Conservation (phyloP, 2,797 vertebrate genomes). For the Rhyacichthys aspro region DNA sequence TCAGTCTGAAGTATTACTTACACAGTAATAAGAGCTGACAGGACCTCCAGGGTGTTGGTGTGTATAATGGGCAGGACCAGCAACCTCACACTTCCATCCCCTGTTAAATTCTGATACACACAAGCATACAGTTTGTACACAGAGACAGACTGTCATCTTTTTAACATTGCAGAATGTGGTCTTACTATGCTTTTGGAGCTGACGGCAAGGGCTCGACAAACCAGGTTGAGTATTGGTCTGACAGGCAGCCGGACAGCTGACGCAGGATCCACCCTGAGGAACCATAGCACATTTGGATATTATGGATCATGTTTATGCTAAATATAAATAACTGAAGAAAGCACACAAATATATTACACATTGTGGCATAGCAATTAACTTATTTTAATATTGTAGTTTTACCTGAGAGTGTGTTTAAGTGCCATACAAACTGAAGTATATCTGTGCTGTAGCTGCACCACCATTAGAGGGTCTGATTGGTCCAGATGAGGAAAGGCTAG, state of each 20-base stretch:
- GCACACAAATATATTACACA: too few relatives aligned
- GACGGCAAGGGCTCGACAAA: constrained; percentile 86
- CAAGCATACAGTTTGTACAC: background rate
- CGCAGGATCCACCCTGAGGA: constrained; percentile 82
- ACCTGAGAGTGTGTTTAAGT: constrained; percentile 82
- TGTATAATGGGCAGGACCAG: constrained; percentile 87
- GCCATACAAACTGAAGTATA: constrained; percentile 84
- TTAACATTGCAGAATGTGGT: background rate
- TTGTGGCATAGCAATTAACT: background rate
- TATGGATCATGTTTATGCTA: too few relatives aligned
- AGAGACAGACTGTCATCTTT: too few relatives aligned
- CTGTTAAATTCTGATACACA: constrained; percentile 80
- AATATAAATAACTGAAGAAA: too few relatives aligned
- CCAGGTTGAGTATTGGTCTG: constrained; percentile 85
- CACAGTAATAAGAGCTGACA: constrained; percentile 83
- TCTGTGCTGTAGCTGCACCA: constrained; percentile 84
- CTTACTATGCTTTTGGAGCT: constrained; percentile 86
- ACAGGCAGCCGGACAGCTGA: constrained; percentile 86
- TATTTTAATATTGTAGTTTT: too few relatives aligned
- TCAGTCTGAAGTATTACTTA: constrained; percentile 59
- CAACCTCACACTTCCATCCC: constrained; percentile 85
- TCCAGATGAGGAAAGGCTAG: constrained; percentile 77
- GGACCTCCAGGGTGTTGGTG: constrained; percentile 82
- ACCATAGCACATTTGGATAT: background rate
- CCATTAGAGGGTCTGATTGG: constrained; percentile 76